Evolutionary conservation across 2,113 vertebrate genomes (phyloP).

Genomic region (Barbus barbus): DNA sequence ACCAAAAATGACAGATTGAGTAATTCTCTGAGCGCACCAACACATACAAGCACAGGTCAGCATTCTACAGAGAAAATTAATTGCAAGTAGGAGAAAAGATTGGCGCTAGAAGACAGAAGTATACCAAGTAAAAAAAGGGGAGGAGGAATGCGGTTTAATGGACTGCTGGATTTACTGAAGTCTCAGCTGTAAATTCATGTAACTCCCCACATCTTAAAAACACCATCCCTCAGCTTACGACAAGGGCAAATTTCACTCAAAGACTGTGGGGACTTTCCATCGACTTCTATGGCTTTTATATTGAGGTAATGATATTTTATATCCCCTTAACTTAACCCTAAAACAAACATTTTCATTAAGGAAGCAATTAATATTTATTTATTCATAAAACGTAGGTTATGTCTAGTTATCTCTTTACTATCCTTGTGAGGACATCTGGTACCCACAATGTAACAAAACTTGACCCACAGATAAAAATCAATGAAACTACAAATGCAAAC

Average conservation of each 20-base stretch:
- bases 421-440: neutral
- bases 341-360: neutral
- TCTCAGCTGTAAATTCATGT: slow-evolving; percentile 6
- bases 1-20: neutral
- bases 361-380: neutral
- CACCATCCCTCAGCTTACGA: neutral
- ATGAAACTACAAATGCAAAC: neutral
- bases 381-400: neutral
- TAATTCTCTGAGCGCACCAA: neutral
- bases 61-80: slow-evolving; percentile 20
- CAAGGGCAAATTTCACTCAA: slow-evolving; percentile 12
- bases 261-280: slow-evolving; percentile 1
- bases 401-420: neutral
- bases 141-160: neutral
- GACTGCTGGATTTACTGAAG: slow-evolving; percentile 10
- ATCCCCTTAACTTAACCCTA: neutral
- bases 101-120: neutral
- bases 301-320: neutral
- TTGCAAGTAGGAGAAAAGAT: neutral
- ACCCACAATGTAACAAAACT: neutral
- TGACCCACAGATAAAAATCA: slow-evolving; percentile 6
- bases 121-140: neutral
- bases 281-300: neutral
- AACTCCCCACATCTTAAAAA: slow-evolving; percentile 8
- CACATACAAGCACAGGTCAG: neutral